Conservation (phyloP, 1,140 invertebrate genomes). For the Campoletis sonorensis region DNA sequence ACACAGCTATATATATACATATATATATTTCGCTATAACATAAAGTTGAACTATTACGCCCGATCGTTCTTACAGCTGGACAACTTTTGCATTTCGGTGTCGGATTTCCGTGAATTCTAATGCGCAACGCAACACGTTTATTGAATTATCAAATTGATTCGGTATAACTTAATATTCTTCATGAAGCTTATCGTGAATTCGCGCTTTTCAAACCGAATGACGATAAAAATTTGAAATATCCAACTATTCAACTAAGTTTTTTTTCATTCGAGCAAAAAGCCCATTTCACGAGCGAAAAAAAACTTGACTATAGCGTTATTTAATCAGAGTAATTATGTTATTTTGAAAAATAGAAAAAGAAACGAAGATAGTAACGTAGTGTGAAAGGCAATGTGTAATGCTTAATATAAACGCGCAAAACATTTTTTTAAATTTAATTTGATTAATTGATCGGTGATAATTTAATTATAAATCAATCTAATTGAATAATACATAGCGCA, state of each 20-base stretch:
- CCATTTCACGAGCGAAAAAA: not conserved
- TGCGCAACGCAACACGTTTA: not conserved
- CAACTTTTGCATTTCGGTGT: not conserved
- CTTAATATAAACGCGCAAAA: not conserved
- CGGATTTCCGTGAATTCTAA: not conserved
- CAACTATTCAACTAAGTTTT: slow-evolving; percentile 2
- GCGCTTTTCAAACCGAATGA: not conserved
- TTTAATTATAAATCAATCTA: not conserved
- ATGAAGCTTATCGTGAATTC: not conserved
- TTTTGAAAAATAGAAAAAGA: not conserved
- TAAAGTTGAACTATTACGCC: not conserved
- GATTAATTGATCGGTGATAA: not conserved
- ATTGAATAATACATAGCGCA: not conserved
- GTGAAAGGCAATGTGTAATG: not conserved
- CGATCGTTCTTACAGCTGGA: not conserved
- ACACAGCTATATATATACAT: too few relatives aligned
- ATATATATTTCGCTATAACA: too few relatives aligned
- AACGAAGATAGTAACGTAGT: not conserved
- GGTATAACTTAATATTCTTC: slow-evolving; percentile 5
- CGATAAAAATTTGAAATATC: not conserved
- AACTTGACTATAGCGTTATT: too few relatives aligned
- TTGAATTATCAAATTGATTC: not conserved
- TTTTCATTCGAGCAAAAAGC: not conserved
- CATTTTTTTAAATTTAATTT: not conserved
- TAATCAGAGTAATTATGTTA: too few relatives aligned